Percentiles rank a stretch among this genome's conserved stretches.
Conservation (phyloP, 2,113 vertebrate species). For the Gobius niger region DNA sequence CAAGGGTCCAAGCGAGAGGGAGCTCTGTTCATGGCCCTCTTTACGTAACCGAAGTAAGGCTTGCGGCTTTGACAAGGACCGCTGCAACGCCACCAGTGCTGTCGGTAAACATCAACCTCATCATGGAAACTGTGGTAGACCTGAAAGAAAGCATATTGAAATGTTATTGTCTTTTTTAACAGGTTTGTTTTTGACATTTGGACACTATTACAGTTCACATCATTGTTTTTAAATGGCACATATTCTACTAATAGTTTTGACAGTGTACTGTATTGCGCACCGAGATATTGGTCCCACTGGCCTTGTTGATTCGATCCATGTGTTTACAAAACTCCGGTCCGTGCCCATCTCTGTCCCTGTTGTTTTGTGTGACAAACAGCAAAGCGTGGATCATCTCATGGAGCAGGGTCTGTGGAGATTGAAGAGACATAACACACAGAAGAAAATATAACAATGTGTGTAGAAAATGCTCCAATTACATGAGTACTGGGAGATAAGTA, state of each 20-base stretch:
- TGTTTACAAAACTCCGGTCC: conserved; percentile 97
- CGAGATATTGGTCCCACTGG: conserved; percentile 88
- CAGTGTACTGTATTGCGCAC: conserved; percentile 63
- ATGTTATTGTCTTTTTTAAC: neutral
- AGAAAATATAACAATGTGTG: no score
- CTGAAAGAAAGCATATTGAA: conserved; percentile 74
- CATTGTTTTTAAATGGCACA: neutral
- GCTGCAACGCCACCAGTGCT: conserved; percentile 94
- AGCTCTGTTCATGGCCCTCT: conserved; percentile 89
- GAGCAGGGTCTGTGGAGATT: conserved; percentile 84
- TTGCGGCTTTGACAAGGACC: conserved; percentile 84
- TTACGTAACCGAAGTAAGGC: conserved; percentile 90
- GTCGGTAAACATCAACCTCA: conserved; percentile 90
- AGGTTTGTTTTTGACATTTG: neutral
- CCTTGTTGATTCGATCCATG: conserved; percentile 89
- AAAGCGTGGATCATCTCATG: conserved; percentile 99
- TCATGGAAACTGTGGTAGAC: conserved; percentile 88
- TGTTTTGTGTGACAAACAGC: conserved; percentile 93
- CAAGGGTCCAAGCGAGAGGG: conserved; percentile 88
- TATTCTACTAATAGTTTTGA: neutral
- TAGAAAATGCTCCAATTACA: neutral
- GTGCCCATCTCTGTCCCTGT: conserved; percentile 88
- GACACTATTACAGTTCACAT: neutral
- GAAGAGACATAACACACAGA: neutral
- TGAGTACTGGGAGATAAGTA: neutral